Evolutionary conservation across 92 coral and sea anemone genomes (phyloP).

Genomic region (Porites evermanni): DNA sequence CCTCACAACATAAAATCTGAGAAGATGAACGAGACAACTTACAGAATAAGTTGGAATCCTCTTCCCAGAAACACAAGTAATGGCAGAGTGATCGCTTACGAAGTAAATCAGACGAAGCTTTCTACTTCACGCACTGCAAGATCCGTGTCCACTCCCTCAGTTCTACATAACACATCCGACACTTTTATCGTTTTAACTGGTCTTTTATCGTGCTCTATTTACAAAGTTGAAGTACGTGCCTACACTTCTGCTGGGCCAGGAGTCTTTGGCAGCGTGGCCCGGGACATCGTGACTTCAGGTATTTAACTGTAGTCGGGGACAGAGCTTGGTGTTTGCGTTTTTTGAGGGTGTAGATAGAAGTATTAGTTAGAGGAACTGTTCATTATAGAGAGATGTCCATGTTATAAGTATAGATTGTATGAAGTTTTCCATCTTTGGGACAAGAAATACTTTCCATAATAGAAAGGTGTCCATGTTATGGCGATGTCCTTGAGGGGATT

Average conservation of each 20-base stretch:
- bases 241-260: constrained; percentile 63
- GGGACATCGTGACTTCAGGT: constrained; percentile 43
- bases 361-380: no score
- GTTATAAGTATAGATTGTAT: no score
- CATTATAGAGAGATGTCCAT: no score
- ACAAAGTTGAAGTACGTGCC: constrained; percentile 62
- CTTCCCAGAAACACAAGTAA: constrained; percentile 40
- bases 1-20: constrained; percentile 16
- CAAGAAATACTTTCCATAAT: no score
- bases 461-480: no score
- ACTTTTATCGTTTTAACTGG: constrained; percentile 28
- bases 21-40: constrained; percentile 5
- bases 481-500: no score
- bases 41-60: constrained; percentile 47
- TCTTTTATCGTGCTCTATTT: constrained; percentile 40
- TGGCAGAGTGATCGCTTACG: constrained; percentile 36
- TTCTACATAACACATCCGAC: neutral
- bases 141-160: neutral
- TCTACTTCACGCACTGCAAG: neutral
- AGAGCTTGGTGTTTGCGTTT: neutral
- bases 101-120: constrained; percentile 19
- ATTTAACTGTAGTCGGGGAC: neutral
- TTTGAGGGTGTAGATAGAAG: no score
- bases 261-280: constrained; percentile 27
- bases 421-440: no score